These are phyloP conservation scores for Halichondria panicea DNA, from an alignment of 37 sponge, comb jelly and placozoan species.

Conservation along the genomic window DNA sequence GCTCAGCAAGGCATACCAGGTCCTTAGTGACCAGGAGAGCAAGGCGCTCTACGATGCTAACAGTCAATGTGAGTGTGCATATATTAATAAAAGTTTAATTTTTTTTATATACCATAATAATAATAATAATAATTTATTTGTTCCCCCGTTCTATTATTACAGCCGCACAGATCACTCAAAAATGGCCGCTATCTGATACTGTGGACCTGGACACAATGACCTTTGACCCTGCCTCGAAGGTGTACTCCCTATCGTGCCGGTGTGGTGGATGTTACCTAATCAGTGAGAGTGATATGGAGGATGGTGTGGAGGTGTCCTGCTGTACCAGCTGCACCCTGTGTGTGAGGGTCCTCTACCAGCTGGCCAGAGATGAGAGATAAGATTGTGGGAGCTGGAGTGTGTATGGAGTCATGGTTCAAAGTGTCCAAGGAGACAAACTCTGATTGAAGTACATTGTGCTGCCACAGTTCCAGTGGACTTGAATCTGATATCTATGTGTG, in stretches of 20 bases:
- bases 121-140: background rate
- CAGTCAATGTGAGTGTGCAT: conserved; percentile 18
- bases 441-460: too few species aligned
- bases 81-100: background rate
- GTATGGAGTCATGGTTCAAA: too few species aligned
- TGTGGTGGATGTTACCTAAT: conserved; percentile 54
- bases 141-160: background rate
- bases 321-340: conserved; percentile 46
- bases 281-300: conserved; percentile 27
- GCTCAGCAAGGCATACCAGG: conserved; percentile 18
- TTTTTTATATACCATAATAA: background rate
- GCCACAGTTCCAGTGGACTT: too few species aligned
- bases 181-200: conserved; percentile 42
- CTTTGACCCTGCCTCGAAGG: conserved; percentile 9
- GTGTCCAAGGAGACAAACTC: too few species aligned
- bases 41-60: conserved; percentile 17
- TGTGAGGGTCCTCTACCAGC: conserved; percentile 43
- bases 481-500: too few species aligned
- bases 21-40: conserved; percentile 17
- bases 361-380: background rate
- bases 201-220: conserved; percentile 52
- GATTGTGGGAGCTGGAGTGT: too few species aligned
- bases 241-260: conserved; percentile 29
- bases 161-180: conserved; percentile 30
- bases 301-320: conserved; percentile 39